These are phyloP conservation scores for Chaunax sp. DNA, from an alignment of 2,797 vertebrate species.

Conservation along the genomic window DNA sequence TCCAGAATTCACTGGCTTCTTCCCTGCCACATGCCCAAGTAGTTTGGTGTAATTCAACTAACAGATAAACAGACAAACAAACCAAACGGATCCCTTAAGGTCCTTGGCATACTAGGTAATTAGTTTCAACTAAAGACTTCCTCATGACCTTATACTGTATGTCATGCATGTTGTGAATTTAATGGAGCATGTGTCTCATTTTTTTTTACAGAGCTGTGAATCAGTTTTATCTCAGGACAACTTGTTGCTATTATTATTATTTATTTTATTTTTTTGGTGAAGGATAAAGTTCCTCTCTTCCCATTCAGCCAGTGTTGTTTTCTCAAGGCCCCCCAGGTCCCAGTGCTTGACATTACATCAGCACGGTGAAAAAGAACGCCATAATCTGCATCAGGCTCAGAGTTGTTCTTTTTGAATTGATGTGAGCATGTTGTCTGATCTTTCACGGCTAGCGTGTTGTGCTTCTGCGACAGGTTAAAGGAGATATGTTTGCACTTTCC, in stretches of 20 bases:
- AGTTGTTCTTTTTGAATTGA: too few relatives aligned
- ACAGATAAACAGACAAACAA: too few relatives aligned
- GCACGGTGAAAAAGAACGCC: constrained; percentile 31
- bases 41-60: too few relatives aligned
- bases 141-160: too few relatives aligned
- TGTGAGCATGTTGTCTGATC: too few relatives aligned
- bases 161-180: neutral
- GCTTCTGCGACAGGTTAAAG: fast-evolving
- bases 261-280: neutral
- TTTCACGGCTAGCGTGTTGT: too few relatives aligned
- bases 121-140: neutral
- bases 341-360: constrained; percentile 40
- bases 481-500: neutral
- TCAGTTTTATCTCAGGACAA: constrained; percentile 12
- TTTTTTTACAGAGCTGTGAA: constrained; percentile 14
- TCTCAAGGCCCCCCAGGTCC: constrained; percentile 22
- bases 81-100: too few relatives aligned
- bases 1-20: too few relatives aligned
- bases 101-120: too few relatives aligned
- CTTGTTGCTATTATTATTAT: neutral
- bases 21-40: too few relatives aligned
- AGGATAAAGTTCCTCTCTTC: constrained; percentile 12
- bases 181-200: neutral
- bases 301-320: constrained; percentile 36
- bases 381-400: too few relatives aligned